These are phyloP conservation scores for Asbolus verrucosus DNA, from an alignment of 1,140 invertebrate genomes.

Conservation along the genomic window DNA sequence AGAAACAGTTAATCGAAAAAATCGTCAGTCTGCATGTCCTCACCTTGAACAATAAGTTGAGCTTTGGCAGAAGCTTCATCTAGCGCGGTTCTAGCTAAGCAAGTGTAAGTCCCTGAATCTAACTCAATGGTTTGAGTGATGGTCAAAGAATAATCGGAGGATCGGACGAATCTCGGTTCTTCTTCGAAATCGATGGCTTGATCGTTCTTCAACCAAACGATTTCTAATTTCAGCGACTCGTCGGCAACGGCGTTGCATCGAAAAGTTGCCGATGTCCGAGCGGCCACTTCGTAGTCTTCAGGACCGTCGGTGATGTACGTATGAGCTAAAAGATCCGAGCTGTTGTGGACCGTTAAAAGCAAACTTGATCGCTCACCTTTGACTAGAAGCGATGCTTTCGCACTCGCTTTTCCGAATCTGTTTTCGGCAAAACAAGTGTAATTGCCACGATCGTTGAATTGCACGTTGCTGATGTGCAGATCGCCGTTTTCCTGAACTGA, in stretches of 20 bases:
- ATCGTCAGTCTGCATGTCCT: conserved; percentile 70
- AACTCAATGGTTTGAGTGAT: conserved; percentile 94
- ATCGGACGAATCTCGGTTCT: conserved; percentile 84
- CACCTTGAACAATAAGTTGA: conserved; percentile 87
- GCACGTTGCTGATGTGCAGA: conserved; percentile 85
- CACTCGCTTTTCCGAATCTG: conserved; percentile 87
- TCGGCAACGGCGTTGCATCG: conserved; percentile 93
- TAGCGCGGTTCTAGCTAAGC: conserved; percentile 90
- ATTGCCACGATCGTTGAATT: conserved; percentile 85
- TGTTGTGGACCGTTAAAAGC: too few species aligned
- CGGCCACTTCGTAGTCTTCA: conserved; percentile 90
- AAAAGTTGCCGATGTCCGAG: conserved; percentile 90
- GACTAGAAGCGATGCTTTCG: conserved; percentile 81
- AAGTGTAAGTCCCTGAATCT: conserved; percentile 96
- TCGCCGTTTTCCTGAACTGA: conserved; percentile 81
- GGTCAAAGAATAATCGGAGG: conserved; percentile 91
- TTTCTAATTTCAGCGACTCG: conserved; percentile 80
- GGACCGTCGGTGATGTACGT: conserved; percentile 89
- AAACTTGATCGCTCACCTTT: conserved; percentile 72
- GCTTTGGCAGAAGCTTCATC: conserved; percentile 88
- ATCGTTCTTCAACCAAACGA: conserved; percentile 90
- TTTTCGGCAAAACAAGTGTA: conserved; percentile 95
- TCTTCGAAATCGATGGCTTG: conserved; percentile 88
- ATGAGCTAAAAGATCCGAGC: conserved; percentile 72
- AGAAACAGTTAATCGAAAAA: conserved; percentile 6